phyloP scores from a whole-genome alignment of 1,140 invertebrate species.

The Polypedilum pembai region DNA sequence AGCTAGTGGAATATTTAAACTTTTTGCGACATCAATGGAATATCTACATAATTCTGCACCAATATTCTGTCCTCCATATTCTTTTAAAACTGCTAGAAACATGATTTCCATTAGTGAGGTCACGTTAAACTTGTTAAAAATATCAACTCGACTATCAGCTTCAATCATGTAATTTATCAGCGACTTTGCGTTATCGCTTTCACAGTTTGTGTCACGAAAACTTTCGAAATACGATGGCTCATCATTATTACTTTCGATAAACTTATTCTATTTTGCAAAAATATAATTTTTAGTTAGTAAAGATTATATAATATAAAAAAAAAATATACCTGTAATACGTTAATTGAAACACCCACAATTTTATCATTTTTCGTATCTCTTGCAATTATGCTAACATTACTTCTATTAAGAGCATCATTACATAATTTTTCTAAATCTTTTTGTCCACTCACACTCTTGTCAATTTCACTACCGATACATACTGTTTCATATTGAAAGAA shows the following conservation, averaged over 20 bases:
- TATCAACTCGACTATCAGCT: neutral
- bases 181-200: neutral
- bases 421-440: conserved; percentile 1
- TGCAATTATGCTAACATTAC: neutral
- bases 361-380: neutral
- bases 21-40: neutral
- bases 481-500: conserved; percentile 1
- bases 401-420: neutral
- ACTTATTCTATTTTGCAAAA: neutral
- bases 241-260: neutral
- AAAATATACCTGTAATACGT: neutral
- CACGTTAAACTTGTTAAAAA: neutral
- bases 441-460: neutral
- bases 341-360: neutral
- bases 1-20: neutral
- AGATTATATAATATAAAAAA: no score
- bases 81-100: neutral
- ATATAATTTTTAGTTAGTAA: no score
- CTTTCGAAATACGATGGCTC: neutral
- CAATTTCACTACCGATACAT: neutral
- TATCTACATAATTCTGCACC: conserved; percentile 1
- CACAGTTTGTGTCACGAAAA: neutral
- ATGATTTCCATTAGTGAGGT: neutral
- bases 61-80: neutral
- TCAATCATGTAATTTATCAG: conserved; percentile 15